These are phyloP conservation scores for Pampus argenteus DNA, from an alignment of 2,797 vertebrate species.

Conservation along the genomic window DNA sequence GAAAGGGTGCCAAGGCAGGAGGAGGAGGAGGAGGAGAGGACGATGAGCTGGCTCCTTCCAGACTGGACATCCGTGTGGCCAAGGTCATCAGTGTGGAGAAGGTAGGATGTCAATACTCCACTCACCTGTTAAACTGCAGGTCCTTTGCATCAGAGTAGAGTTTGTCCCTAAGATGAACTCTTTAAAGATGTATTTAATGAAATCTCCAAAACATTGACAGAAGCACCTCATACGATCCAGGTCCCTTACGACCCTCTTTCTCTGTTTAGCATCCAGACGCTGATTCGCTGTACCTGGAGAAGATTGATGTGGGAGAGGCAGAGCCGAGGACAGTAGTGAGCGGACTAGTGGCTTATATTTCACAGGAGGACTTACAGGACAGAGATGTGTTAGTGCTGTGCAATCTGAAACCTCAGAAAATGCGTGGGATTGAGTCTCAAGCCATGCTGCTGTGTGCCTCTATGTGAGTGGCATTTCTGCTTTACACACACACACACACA, in stretches of 20 bases:
- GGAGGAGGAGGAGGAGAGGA: constrained; percentile 74
- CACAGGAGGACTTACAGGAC: constrained; percentile 91
- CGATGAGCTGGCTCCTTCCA: constrained; percentile 89
- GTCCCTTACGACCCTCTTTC: background rate
- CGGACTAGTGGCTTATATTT: constrained; percentile 92
- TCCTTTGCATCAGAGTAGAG: background rate
- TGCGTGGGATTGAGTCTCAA: constrained; percentile 96
- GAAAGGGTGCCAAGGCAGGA: constrained; percentile 87
- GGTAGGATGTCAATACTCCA: constrained; percentile 75
- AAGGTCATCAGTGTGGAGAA: constrained; percentile 92
- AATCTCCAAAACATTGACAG: background rate
- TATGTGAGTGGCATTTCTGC: constrained; percentile 81
- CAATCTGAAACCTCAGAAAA: constrained; percentile 97
- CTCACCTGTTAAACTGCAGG: background rate
- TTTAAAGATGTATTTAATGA: too few species aligned
- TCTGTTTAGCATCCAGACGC: constrained; percentile 93
- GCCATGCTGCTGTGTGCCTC: constrained; percentile 97
- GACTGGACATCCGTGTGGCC: constrained; percentile 94
- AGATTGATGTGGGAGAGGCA: constrained; percentile 93
- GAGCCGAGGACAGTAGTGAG: constrained; percentile 95
- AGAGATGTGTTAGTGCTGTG: constrained; percentile 93
- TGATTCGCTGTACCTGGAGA: constrained; percentile 94
- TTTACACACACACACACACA: background rate
- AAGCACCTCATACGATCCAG: background rate
- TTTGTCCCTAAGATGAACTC: background rate